Evolutionary conservation across 2,797 vertebrate species (phyloP).

Genomic region (Coluber constrictor): DNA sequence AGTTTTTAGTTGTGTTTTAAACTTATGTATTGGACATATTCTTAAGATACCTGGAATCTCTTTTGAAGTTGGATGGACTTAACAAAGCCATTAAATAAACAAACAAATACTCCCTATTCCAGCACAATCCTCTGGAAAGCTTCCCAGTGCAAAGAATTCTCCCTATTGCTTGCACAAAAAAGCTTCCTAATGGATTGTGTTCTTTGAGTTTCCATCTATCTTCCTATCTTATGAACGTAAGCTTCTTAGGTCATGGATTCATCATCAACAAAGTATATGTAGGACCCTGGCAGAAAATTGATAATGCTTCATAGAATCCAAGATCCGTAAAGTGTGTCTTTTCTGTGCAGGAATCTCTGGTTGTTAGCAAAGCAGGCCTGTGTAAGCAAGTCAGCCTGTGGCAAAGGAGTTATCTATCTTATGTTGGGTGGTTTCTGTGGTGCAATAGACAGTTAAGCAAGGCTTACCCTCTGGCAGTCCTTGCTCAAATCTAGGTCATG

Average conservation of each 20-base stretch:
- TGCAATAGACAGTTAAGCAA: constrained; percentile 56
- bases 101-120: not conserved
- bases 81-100: not conserved
- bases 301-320: constrained; percentile 20
- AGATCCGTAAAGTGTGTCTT: constrained; percentile 16
- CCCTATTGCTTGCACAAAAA: not conserved
- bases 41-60: not conserved
- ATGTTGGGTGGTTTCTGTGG: constrained; percentile 69
- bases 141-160: not conserved
- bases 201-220: not conserved
- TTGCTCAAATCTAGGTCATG: constrained; percentile 55
- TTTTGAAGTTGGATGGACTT: not conserved
- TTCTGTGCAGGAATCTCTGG: constrained; percentile 43
- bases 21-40: not conserved
- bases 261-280: not conserved
- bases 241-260: not conserved
- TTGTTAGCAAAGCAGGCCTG: constrained; percentile 59
- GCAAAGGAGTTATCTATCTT: constrained; percentile 64
- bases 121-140: not conserved
- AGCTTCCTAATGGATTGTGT: not conserved
- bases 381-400: constrained; percentile 62
- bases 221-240: not conserved
- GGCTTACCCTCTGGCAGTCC: constrained; percentile 65
- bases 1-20: not conserved
- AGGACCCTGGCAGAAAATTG: not conserved